These are phyloP conservation scores for Apis laboriosa DNA, from an alignment of 1,140 invertebrate species.

Conservation along the genomic window DNA sequence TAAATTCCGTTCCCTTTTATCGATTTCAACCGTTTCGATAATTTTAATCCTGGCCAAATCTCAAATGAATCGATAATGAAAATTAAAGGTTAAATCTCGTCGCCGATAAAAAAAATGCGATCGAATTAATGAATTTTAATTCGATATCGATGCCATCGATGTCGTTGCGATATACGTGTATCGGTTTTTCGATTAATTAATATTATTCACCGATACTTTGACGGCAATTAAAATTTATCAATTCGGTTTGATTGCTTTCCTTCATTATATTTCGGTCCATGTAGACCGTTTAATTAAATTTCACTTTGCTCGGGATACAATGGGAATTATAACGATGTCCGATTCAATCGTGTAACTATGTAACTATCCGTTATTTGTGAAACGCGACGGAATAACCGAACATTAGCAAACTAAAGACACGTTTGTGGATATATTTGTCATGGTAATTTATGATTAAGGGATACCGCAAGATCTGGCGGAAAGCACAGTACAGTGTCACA, in stretches of 20 bases:
- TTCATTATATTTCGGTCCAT: not conserved
- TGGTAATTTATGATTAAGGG: not conserved
- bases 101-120: not conserved
- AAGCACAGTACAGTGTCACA: no score
- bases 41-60: not conserved
- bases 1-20: not conserved
- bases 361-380: not conserved
- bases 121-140: not conserved
- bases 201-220: not conserved
- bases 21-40: not conserved
- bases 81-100: not conserved
- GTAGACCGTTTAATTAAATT: constrained; percentile 23
- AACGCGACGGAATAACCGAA: not conserved
- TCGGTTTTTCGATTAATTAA: constrained; percentile 13
- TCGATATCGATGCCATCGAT: no score
- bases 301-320: not conserved
- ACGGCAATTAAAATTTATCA: constrained; percentile 19
- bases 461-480: no score
- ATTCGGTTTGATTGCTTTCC: constrained; percentile 6
- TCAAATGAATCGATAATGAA: not conserved
- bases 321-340: not conserved
- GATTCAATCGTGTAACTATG: not conserved
- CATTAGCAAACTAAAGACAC: constrained; percentile 5
- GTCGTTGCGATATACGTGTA: no score
- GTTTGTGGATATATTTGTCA: not conserved